These are phyloP conservation scores for Pimephales promelas DNA, from an alignment of 2,113 vertebrate species.

Conservation along the genomic window DNA sequence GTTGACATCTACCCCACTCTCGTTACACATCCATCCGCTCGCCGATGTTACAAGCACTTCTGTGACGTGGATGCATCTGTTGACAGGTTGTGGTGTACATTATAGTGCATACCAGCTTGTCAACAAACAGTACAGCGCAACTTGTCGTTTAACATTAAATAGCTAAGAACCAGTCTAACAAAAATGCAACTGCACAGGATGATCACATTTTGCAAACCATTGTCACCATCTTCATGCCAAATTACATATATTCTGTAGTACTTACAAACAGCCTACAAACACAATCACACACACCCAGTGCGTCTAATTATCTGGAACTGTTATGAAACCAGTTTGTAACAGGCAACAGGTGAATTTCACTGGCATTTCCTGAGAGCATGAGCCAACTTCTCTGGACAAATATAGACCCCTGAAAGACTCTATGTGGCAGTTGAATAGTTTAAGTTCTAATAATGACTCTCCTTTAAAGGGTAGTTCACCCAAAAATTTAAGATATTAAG, in stretches of 20 bases:
- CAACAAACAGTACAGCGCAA: background rate
- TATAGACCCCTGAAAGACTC: constrained; percentile 28
- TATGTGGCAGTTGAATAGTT: constrained; percentile 14
- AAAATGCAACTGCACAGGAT: no score
- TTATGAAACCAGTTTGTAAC: constrained; percentile 32
- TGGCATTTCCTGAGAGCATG: constrained; percentile 42
- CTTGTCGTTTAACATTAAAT: background rate
- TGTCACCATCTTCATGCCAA: background rate
- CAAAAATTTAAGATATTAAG: no score
- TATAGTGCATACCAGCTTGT: background rate
- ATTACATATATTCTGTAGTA: background rate
- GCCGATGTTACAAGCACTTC: constrained; percentile 45
- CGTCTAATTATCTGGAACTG: background rate
- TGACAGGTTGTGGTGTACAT: constrained; percentile 34
- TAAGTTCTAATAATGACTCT: background rate
- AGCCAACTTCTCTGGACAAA: constrained; percentile 23
- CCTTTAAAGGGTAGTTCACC: no score
- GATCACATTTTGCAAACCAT: background rate
- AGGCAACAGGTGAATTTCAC: constrained; percentile 54
- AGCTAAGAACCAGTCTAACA: background rate
- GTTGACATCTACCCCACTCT: constrained; percentile 46
- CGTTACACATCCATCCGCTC: constrained; percentile 44
- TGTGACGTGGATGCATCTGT: constrained; percentile 39
- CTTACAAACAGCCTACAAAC: background rate
- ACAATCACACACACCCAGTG: background rate